Evolutionary conservation across 2,113 vertebrate species (phyloP).

Genomic region (Neogobius melanostomus): DNA sequence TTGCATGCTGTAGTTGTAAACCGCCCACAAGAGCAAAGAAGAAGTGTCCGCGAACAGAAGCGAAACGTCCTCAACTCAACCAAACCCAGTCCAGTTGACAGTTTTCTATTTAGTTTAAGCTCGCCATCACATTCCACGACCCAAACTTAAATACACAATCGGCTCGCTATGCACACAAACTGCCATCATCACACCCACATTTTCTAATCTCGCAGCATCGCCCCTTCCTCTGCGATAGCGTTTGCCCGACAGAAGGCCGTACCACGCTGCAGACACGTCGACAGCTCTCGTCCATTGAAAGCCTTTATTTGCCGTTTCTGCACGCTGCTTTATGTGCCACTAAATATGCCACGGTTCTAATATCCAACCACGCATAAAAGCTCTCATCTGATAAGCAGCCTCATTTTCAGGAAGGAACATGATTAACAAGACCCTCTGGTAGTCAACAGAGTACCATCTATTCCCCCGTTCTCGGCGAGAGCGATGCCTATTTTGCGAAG

Average conservation of each 20-base stretch:
- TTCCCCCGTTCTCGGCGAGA: constrained; percentile 21
- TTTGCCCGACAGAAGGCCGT: neutral
- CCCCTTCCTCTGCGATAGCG: too few relatives aligned
- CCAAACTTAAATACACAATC: too few relatives aligned
- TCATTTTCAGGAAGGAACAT: constrained; percentile 43
- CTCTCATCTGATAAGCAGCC: constrained; percentile 43
- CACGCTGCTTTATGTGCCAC: constrained; percentile 4
- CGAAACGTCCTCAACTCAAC: too few relatives aligned
- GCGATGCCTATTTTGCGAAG: neutral
- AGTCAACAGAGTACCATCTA: constrained; percentile 30
- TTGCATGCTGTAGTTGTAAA: too few relatives aligned
- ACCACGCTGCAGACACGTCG: neutral
- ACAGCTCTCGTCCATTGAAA: neutral
- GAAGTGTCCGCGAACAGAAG: too few relatives aligned
- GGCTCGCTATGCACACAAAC: too few relatives aligned
- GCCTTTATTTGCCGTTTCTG: constrained; percentile 24
- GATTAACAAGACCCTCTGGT: constrained; percentile 28
- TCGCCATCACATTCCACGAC: too few relatives aligned
- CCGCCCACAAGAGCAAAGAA: too few relatives aligned
- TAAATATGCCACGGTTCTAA: constrained; percentile 25
- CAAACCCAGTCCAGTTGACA: too few relatives aligned
- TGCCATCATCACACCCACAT: too few relatives aligned
- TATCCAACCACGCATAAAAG: constrained; percentile 32
- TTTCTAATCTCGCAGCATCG: too few relatives aligned
- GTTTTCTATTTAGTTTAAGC: too few relatives aligned